Evolutionary conservation across 2,888 invertebrate species (phyloP).

Genomic region (Antitype chi): DNA sequence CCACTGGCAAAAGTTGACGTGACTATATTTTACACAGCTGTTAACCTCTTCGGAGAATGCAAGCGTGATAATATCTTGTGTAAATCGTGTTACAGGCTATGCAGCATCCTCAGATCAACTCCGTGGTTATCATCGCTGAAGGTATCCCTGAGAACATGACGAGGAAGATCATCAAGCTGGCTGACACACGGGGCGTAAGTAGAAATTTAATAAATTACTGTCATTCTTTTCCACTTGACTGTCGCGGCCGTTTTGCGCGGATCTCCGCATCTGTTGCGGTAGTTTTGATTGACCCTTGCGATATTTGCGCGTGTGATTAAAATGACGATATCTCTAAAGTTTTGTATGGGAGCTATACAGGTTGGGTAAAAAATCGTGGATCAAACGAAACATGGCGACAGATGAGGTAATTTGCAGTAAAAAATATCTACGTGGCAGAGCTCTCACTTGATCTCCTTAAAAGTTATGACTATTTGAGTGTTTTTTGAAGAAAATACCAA

Average conservation of each 20-base stretch:
- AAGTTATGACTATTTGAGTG: too few relatives aligned
- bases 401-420: too few relatives aligned
- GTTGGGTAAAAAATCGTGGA: too few relatives aligned
- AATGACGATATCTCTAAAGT: background rate
- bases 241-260: background rate
- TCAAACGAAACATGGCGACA: too few relatives aligned
- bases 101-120: constrained; percentile 97
- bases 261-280: background rate
- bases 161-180: constrained; percentile 96
- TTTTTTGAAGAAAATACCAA: too few relatives aligned
- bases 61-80: too few relatives aligned
- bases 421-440: too few relatives aligned
- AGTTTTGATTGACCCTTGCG: background rate
- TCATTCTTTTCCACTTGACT: too few relatives aligned
- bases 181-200: constrained; percentile 95
- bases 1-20: too few relatives aligned
- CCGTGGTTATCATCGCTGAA: constrained; percentile 99
- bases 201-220: background rate
- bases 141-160: constrained; percentile 99
- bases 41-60: too few relatives aligned
- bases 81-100: constrained; percentile 93
- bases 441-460: too few relatives aligned
- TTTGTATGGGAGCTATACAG: background rate
- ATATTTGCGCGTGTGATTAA: background rate
- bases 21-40: too few relatives aligned